Conservation (phyloP, 2,797 vertebrate genomes). For the Anguilla obscura region DNA sequence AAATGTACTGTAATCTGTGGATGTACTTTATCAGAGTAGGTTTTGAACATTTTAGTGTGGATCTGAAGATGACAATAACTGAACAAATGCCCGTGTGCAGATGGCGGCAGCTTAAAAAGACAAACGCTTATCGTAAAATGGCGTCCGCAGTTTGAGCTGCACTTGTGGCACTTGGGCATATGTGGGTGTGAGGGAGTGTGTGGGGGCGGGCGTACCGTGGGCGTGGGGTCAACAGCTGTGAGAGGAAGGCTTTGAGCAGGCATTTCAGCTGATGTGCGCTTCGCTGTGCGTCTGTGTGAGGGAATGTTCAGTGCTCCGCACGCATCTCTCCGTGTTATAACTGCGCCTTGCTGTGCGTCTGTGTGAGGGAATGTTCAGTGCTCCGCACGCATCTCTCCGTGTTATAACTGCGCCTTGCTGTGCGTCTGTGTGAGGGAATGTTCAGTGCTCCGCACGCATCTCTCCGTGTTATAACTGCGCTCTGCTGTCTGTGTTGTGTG, state of each 20-base stretch:
- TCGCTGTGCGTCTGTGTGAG: neutral
- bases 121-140: neutral
- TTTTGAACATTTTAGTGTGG: neutral
- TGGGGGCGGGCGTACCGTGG: neutral
- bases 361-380: neutral
- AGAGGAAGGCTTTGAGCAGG: neutral
- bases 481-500: too few species aligned
- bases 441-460: neutral
- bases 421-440: neutral
- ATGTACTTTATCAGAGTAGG: neutral
- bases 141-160: neutral
- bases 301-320: neutral
- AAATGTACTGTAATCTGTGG: too few species aligned
- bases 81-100: neutral
- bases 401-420: neutral
- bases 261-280: neutral
- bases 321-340: too few species aligned
- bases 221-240: neutral
- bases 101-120: neutral
- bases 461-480: too few species aligned
- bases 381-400: too few species aligned
- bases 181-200: neutral
- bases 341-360: neutral
- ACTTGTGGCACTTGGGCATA: neutral
- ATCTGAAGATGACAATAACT: neutral